Base-by-base conservation (phyloP, 1,140 invertebrate genomes). In the Drosophila varians region DNA sequence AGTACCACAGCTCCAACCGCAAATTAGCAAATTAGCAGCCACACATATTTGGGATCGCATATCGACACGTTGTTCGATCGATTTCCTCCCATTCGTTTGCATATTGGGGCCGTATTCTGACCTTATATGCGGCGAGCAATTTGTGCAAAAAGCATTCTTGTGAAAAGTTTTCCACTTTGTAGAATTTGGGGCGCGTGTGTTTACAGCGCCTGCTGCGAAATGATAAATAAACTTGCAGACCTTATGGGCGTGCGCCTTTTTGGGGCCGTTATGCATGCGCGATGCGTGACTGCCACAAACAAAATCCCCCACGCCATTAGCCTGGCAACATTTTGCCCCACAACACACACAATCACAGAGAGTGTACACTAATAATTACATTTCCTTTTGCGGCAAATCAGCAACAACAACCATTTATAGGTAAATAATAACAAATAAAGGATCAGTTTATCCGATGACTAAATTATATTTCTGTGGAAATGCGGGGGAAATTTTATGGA, bases 211-310 rank as follows among this genome's bases (percentile, higher is more conserved):
- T 43, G 73, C 61, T 54, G 49, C 48, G 49, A 48, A 79, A 68
- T 73, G 74, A 80, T 80, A 76, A 80, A 80, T 80, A 80, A 80
- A 79, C 64, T 76, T 60, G 58, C 68, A 54, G 47, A 71, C 53
- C 80, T 79, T 75, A 71, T 75, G 45, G 62, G 56, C 70, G 55
- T 78, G 66, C 36, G 66, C 52, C 52, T 69, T 72, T 69, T 55
- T 51, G 34, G 51, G 51, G 74, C 74, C 49, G 71, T 69, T 74
- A 43, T 65, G 69, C 56, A 54, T 51, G 42, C 40, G 25, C 57
- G 72, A 72, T 62, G 73, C 77, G 74, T 77, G 77, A 74, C 77
- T 66, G 60, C 42, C 49, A 38, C 48, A 52, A 69, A 68, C 60
- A 43, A 54, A 62, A 58, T 57, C 52, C 23, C 34, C 43, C 68